Evolutionary conservation across 2,888 invertebrate genomes (phyloP).

Genomic region (Carcina quercana): DNA sequence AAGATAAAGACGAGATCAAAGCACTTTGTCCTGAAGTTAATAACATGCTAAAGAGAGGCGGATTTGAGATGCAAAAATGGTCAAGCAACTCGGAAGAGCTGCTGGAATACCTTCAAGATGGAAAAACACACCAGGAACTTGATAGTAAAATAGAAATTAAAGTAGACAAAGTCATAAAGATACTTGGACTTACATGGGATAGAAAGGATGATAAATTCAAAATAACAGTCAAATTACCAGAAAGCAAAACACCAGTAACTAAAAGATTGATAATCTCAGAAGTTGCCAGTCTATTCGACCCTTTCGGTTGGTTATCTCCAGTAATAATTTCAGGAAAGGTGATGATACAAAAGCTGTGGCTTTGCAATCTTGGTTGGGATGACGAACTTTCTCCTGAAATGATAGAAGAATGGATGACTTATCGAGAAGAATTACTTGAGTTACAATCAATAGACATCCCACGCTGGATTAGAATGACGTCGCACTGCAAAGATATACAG

Average conservation of each 20-base stretch:
- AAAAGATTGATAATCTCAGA: constrained; percentile 6
- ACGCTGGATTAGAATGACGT: constrained; percentile 8
- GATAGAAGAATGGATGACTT: constrained; percentile 8
- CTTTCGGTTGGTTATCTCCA: constrained; percentile 11
- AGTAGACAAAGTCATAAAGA: constrained; percentile 1
- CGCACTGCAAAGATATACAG: constrained; percentile 3
- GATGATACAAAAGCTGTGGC: constrained; percentile 12
- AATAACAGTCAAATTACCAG: not conserved
- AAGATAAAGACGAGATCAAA: no score
- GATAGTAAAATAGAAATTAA: constrained; percentile 1
- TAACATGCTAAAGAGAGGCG: not conserved
- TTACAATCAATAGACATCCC: constrained; percentile 2
- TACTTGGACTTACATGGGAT: constrained; percentile 4
- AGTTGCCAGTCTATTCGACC: constrained; percentile 8
- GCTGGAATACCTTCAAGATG: not conserved
- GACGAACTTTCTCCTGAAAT: constrained; percentile 2
- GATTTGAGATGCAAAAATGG: constrained; percentile 11
- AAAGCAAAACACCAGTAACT: not conserved
- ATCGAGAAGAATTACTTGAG: constrained; percentile 5
- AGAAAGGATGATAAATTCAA: not conserved
- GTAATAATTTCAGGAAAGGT: constrained; percentile 2
- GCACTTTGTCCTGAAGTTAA: not conserved
- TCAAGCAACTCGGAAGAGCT: constrained; percentile 1
- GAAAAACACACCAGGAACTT: not conserved
- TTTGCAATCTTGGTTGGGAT: constrained; percentile 7